A percentile compares a stretch with the other conserved stretches of the same genome.
These are phyloP conservation scores for Andrena cerasifolii DNA, from an alignment of 1,140 invertebrate species.

Conservation along the genomic window DNA sequence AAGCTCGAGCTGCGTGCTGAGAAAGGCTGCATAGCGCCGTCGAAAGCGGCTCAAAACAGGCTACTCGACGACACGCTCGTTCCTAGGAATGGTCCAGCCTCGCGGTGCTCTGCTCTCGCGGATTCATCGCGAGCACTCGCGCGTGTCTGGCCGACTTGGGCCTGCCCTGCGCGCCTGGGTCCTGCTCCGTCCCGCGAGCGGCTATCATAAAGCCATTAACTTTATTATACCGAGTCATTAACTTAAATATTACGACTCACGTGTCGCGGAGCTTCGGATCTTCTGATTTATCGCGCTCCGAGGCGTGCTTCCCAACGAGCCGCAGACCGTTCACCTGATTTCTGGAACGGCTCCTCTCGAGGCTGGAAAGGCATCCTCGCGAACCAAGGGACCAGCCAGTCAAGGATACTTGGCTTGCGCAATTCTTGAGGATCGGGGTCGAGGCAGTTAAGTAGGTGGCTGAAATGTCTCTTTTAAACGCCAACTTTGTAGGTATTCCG, in stretches of 20 bases:
- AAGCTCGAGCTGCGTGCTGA: slow-evolving; percentile 26
- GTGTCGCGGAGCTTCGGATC: slow-evolving; percentile 76
- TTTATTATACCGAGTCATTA: slow-evolving; percentile 81
- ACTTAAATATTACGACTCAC: slow-evolving; percentile 81
- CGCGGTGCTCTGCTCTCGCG: not conserved
- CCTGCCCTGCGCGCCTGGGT: slow-evolving; percentile 32
- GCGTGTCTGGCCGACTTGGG: slow-evolving; percentile 46
- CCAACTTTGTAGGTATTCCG: too few species aligned
- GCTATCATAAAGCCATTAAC: slow-evolving; percentile 82
- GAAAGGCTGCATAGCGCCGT: slow-evolving; percentile 33
- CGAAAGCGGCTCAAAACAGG: slow-evolving; percentile 48
- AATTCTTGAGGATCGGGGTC: not conserved
- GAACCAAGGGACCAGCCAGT: not conserved
- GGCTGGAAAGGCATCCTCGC: not conserved
- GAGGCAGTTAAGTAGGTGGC: not conserved
- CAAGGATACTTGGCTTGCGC: not conserved
- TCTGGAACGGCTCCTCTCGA: not conserved
- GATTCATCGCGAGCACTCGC: slow-evolving; percentile 44
- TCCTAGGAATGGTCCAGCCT: not conserved
- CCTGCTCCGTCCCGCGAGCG: slow-evolving; percentile 71
- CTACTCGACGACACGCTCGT: slow-evolving; percentile 25
- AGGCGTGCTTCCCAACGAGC: slow-evolving; percentile 48
- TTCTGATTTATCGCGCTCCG: slow-evolving; percentile 72
- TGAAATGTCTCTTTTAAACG: too few species aligned
- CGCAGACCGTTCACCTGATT: slow-evolving; percentile 43